phyloP scores from a whole-genome alignment of 2,113 vertebrate species.

The Asarcornis scutulata region DNA sequence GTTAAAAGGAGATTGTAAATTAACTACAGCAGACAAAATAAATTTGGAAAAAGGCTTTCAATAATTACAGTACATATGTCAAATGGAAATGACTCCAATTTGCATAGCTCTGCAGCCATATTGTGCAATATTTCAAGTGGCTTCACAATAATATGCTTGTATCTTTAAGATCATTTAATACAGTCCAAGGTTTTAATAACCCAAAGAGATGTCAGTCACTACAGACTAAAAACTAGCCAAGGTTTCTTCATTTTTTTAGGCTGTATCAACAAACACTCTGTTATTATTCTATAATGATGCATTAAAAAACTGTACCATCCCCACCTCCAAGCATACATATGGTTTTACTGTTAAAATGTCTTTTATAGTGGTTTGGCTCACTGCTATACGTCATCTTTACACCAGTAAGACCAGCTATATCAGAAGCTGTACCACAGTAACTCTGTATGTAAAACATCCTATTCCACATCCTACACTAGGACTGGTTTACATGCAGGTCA shows the following conservation, averaged over 20 bases:
- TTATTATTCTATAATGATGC: neutral
- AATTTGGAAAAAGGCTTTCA: constrained; percentile 23
- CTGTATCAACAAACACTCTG: neutral
- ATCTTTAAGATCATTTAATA: constrained; percentile 34
- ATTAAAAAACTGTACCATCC: neutral
- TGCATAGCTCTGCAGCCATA: constrained; percentile 7
- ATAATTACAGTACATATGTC: constrained; percentile 51
- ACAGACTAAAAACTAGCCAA: neutral
- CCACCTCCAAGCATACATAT: neutral
- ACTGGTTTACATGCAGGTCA: neutral
- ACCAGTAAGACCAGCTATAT: neutral
- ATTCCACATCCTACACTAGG: neutral
- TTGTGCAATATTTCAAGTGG: neutral
- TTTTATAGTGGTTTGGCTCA: neutral
- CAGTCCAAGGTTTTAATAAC: constrained; percentile 20
- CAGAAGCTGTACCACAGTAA: neutral
- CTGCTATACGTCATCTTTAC: neutral
- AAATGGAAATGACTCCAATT: constrained; percentile 58
- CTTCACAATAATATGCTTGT: neutral
- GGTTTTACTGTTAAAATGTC: neutral
- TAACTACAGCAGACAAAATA: constrained; percentile 46
- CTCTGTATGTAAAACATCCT: neutral
- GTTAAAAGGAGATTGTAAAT: constrained; percentile 57
- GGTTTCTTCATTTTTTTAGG: neutral
- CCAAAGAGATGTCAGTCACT: neutral